Evolutionary conservation across 1,140 invertebrate species (phyloP).

Genomic region (Pseudomyrmex gracilis): DNA sequence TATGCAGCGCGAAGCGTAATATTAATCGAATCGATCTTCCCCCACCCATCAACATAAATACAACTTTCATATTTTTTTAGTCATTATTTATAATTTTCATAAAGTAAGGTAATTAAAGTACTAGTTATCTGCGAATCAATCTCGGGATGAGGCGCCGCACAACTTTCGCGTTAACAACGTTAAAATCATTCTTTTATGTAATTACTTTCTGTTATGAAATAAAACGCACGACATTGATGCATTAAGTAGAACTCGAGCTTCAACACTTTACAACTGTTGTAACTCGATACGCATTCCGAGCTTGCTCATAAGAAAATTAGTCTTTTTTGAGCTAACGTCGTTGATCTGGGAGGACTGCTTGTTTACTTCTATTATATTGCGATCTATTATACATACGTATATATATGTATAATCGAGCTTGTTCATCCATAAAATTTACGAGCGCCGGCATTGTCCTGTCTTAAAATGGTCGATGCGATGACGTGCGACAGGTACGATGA

Average conservation of each 20-base stretch:
- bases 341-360: not conserved
- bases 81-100: conserved; percentile 49
- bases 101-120: conserved; percentile 40
- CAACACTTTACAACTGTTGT: conserved; percentile 9
- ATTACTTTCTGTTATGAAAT: conserved; percentile 14
- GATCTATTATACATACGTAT: too few species aligned
- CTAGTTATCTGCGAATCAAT: not conserved
- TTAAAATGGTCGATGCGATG: conserved; percentile 56
- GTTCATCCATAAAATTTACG: conserved; percentile 66
- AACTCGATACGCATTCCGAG: conserved; percentile 25
- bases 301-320: conserved; percentile 31
- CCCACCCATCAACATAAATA: conserved; percentile 13
- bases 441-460: conserved; percentile 59
- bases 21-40: conserved; percentile 53
- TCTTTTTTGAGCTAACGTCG: not conserved
- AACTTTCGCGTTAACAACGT: not conserved
- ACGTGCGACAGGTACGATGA: conserved; percentile 65
- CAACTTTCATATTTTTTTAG: conserved; percentile 6
- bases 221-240: conserved; percentile 19
- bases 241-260: conserved; percentile 20
- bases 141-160: not conserved
- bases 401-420: conserved; percentile 33
- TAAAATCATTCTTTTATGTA: conserved; percentile 20
- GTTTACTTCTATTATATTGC: conserved; percentile 25
- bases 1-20: conserved; percentile 3